Evolutionary conservation across 2,888 invertebrate species (phyloP).

Genomic region (Spilarctia lutea): DNA sequence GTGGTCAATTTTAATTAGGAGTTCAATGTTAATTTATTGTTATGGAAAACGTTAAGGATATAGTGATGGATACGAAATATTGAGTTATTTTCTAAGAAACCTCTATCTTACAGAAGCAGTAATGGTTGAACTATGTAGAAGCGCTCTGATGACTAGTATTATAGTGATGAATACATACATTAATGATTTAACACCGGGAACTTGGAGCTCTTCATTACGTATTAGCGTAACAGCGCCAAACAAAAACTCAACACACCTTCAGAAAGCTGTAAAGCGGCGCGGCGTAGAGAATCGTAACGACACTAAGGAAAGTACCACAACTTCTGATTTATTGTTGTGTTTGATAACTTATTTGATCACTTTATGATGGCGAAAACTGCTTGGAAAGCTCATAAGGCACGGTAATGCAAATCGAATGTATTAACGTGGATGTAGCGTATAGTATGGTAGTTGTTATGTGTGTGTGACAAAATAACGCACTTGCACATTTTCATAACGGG

Average conservation of each 20-base stretch:
- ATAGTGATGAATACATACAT: conserved; percentile 36
- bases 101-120: conserved; percentile 25
- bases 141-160: conserved; percentile 42
- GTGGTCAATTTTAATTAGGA: conserved; percentile 42
- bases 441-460: conserved; percentile 57
- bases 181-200: conserved; percentile 58
- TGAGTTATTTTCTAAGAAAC: conserved; percentile 36
- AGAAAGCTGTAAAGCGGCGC: conserved; percentile 67
- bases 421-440: conserved; percentile 71
- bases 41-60: conserved; percentile 9
- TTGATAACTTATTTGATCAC: conserved; percentile 85
- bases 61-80: conserved; percentile 26
- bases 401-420: conserved; percentile 76
- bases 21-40: conserved; percentile 32
- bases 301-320: conserved; percentile 73
- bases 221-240: conserved; percentile 71
- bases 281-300: conserved; percentile 80
- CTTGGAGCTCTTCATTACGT: conserved; percentile 68
- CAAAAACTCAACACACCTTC: conserved; percentile 76
- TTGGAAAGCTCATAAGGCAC: conserved; percentile 79
- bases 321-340: conserved; percentile 74
- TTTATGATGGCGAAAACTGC: conserved; percentile 83
- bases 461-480: conserved; percentile 60
- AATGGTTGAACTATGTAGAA: conserved; percentile 35
- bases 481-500: conserved; percentile 72